A percentile compares a stretch with the other conserved stretches of the same genome.
phyloP scores from a whole-genome alignment of 2,888 invertebrate genomes.

The Epistrophe eligans region DNA sequence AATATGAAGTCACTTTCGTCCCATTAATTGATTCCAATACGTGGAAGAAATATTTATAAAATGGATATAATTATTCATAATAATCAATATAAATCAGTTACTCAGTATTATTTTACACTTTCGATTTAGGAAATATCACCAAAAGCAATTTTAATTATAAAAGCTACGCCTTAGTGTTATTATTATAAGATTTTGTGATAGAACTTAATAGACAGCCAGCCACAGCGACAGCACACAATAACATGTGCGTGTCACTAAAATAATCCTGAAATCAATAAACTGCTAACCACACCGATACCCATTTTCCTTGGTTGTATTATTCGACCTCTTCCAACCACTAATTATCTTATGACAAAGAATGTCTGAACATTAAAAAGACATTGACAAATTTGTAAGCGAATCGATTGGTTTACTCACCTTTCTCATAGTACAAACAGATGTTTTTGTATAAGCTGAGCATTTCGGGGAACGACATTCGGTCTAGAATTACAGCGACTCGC shows the following conservation, averaged over 20 bases:
- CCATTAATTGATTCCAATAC: too few relatives aligned
- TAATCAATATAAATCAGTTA: neutral
- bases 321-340: neutral
- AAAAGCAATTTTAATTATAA: constrained; percentile 1
- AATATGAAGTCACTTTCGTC: too few relatives aligned
- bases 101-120: neutral
- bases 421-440: constrained; percentile 89
- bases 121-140: neutral
- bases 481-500: constrained; percentile 91
- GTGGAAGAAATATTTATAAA: too few relatives aligned
- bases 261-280: constrained; percentile 5
- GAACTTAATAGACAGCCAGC: neutral
- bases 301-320: neutral
- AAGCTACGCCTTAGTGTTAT: constrained; percentile 21
- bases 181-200: neutral
- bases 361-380: neutral
- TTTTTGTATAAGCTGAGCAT: constrained; percentile 90
- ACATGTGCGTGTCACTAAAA: constrained; percentile 24
- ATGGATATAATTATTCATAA: neutral
- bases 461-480: constrained; percentile 93
- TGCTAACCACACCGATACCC: neutral
- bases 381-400: neutral
- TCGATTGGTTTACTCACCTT: constrained; percentile 79
- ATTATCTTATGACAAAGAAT: neutral
- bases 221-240: neutral